Percentiles rank a stretch among this genome's conserved stretches.
Conservation (phyloP, 2,113 vertebrate species). For the Macroglossus sobrinus region DNA sequence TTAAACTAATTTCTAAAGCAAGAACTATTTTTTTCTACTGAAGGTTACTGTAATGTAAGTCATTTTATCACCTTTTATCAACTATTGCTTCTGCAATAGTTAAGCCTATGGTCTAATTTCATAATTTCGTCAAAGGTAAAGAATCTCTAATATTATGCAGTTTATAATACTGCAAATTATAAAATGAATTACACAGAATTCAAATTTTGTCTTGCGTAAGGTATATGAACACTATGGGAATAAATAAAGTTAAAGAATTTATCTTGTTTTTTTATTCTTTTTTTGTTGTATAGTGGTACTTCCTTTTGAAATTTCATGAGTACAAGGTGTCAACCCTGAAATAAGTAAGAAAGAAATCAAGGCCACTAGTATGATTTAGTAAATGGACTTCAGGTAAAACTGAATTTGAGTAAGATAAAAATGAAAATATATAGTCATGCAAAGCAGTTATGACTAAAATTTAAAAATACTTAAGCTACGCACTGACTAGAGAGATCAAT, state of each 20-base stretch:
- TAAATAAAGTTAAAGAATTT: constrained; percentile 6
- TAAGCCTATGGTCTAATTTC: neutral
- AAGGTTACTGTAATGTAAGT: neutral
- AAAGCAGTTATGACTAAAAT: neutral
- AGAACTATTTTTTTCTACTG: neutral
- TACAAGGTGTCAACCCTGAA: neutral
- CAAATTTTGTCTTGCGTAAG: constrained; percentile 4
- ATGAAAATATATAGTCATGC: neutral
- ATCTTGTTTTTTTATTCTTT: neutral
- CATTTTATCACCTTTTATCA: no score
- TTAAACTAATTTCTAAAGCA: constrained; percentile 29
- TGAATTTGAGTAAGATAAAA: constrained; percentile 17
- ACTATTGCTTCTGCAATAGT: neutral
- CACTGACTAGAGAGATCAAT: neutral
- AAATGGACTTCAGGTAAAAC: neutral
- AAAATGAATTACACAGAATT: neutral
- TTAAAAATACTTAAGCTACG: neutral
- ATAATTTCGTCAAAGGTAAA: neutral
- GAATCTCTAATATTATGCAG: neutral
- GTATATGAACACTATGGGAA: neutral
- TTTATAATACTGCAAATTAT: neutral
- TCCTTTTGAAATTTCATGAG: neutral
- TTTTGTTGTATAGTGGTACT: neutral
- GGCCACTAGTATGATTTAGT: neutral
- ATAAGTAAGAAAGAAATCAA: constrained; percentile 19